Evolutionary conservation across 2,797 vertebrate species (phyloP).

Genomic region (Gymnodraco acuticeps): DNA sequence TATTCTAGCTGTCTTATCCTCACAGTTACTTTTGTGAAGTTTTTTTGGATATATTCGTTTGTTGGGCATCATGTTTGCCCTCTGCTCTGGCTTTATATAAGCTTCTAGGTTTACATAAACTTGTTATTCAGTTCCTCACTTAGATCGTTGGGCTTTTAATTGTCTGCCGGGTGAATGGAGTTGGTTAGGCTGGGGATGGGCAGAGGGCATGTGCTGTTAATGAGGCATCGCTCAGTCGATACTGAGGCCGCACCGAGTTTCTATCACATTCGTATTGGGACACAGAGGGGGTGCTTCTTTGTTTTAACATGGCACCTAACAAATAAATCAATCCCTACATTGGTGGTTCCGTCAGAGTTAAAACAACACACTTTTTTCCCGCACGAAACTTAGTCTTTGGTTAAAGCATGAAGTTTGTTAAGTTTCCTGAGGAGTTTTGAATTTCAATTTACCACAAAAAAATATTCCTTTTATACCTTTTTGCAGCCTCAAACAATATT

Average conservation of each 20-base stretch:
- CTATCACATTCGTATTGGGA: conserved; percentile 26
- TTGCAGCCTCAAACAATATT: not conserved
- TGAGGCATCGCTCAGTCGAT: conserved; percentile 44
- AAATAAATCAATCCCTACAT: conserved; percentile 50
- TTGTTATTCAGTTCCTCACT: not conserved
- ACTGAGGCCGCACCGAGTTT: conserved; percentile 36
- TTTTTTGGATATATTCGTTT: not conserved
- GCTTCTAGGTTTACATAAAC: not conserved
- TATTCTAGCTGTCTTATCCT: not conserved
- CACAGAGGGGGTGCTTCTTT: conserved; percentile 15
- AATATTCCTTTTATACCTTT: not conserved
- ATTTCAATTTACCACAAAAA: not conserved
- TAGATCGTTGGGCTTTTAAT: conserved; percentile 1
- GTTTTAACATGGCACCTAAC: conserved; percentile 20
- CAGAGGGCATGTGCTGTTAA: conserved; percentile 42
- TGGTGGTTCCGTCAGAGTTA: conserved; percentile 22
- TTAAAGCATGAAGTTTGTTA: not conserved
- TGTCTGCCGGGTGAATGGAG: conserved; percentile 42
- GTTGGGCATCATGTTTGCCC: not conserved
- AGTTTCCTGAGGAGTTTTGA: not conserved
- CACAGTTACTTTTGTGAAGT: not conserved
- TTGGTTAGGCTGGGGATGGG: conserved; percentile 23
- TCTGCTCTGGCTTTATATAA: not conserved
- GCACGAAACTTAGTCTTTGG: not conserved
- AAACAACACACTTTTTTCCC: not conserved